Conservation (phyloP, 2,797 vertebrate genomes). For the Aselliscus stoliczkanus region DNA sequence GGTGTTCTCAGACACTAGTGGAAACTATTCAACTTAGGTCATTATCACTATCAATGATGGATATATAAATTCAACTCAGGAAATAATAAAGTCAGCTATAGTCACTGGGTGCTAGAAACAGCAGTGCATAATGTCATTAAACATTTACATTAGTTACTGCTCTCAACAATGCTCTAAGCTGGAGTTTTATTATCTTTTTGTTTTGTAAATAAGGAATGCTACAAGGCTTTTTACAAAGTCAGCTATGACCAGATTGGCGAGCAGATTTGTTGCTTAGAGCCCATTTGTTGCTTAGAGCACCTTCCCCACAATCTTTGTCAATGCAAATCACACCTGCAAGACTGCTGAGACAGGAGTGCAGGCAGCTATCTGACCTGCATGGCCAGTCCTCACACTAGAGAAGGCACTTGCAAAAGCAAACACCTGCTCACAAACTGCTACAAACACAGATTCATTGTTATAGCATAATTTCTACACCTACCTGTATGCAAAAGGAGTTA, state of each 20-base stretch:
- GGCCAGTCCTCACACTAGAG: background rate
- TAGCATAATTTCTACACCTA: background rate
- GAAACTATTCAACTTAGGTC: background rate
- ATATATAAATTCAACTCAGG: background rate
- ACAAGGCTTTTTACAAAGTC: background rate
- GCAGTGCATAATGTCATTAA: conserved; percentile 4
- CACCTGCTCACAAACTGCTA: background rate
- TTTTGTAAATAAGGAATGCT: background rate
- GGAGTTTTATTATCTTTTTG: background rate
- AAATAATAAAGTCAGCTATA: conserved; percentile 26
- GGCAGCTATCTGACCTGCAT: background rate
- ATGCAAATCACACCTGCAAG: background rate
- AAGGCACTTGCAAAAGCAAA: background rate
- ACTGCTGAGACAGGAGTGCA: background rate
- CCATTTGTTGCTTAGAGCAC: background rate
- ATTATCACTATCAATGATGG: background rate
- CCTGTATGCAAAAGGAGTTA: background rate
- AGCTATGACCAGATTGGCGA: background rate
- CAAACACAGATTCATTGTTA: background rate
- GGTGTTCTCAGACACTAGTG: background rate
- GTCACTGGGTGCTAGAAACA: background rate
- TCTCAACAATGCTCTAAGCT: background rate
- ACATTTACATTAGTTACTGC: background rate
- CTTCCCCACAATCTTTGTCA: background rate
- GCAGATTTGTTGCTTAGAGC: background rate